Evolutionary conservation across 2,888 invertebrate species (phyloP).

Genomic region (Chrysomela aeneicollis): DNA sequence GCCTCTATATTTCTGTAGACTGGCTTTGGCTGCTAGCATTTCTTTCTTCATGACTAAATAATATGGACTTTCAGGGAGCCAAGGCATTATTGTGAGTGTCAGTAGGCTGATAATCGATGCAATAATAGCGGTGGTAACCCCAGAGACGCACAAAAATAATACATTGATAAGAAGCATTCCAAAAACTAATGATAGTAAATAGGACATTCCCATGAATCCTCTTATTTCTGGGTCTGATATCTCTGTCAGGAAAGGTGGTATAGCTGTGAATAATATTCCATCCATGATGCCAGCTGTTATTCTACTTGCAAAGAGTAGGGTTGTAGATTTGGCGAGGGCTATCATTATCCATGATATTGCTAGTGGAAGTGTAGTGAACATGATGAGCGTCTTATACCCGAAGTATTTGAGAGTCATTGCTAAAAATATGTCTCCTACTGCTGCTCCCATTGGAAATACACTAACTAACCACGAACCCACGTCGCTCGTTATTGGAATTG

Average conservation of each 20-base stretch:
- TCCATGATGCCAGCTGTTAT: constrained; percentile 57
- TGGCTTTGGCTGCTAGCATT: constrained; percentile 66
- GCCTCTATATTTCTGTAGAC: constrained; percentile 71
- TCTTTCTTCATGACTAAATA: constrained; percentile 67
- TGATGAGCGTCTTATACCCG: constrained; percentile 70
- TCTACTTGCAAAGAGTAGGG: constrained; percentile 64
- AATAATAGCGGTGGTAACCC: constrained; percentile 18
- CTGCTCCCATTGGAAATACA: constrained; percentile 71
- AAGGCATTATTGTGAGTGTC: constrained; percentile 57
- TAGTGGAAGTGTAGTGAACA: constrained; percentile 69
- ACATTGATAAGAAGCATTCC: constrained; percentile 36
- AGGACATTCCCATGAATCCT: constrained; percentile 30
- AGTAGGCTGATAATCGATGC: constrained; percentile 10
- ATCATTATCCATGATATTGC: constrained; percentile 71
- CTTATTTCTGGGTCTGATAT: constrained; percentile 36
- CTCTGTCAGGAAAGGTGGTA: constrained; percentile 33
- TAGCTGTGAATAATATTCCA: constrained; percentile 30
- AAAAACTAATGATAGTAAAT: constrained; percentile 24
- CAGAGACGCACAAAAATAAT: constrained; percentile 20
- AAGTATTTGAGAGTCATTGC: constrained; percentile 70
- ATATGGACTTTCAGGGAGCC: constrained; percentile 77
- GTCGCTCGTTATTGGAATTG: constrained; percentile 63
- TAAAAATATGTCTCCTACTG: constrained; percentile 67
- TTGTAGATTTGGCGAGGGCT: constrained; percentile 66
- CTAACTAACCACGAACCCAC: constrained; percentile 71